Base-by-base conservation (phyloP, 2,797 vertebrate genomes). In the Lophura swinhoii region DNA sequence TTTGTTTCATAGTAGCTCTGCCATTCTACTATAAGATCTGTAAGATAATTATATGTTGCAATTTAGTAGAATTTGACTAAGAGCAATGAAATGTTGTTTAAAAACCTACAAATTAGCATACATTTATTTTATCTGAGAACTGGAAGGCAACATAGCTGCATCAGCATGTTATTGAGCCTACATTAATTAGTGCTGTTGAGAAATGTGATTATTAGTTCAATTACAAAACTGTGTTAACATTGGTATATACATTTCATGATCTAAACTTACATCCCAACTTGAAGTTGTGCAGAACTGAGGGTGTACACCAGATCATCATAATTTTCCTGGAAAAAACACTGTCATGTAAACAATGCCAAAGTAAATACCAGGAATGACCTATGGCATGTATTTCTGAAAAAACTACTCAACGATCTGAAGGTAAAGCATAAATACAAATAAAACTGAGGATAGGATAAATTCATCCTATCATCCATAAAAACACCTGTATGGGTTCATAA, bases 11-110 rank as follows among this genome's bases (percentile, higher is more conserved):
- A 41, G 3, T 7, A 87, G 58, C 4, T 88, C 43, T 72, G 31
- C 6, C 23, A 23, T 62, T 68, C 24, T 73, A 9, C 62, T 78
- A 6, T 33, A 58, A n/a, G 12, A 33, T 58, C n/a, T 33, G 55
- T 43, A 75, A 68, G 43, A 37, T 43, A 69, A 73, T 44, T 5
- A 20, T 51, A 56, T 13, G 56, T 7, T 87, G 2, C 4, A 73
- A 5, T 87, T 93, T 77, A 75, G 29, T 59, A 75, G 51, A 53
- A 55, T 92, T 80, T 84, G 26, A 69, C 63, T 86, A 85, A 77
- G 7, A 87, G 12, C 23, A 72, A 60, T 46, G 37, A 74, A 91
- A 82, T 73, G 68, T 29, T 6, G 2, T 58, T 87, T 80, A 33
- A 86, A 92, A 91, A 41, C 44, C 48, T 71, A 60, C 29, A 68